phyloP scores from a whole-genome alignment of 2,888 invertebrate genomes.

The Corythucha ciliata region DNA sequence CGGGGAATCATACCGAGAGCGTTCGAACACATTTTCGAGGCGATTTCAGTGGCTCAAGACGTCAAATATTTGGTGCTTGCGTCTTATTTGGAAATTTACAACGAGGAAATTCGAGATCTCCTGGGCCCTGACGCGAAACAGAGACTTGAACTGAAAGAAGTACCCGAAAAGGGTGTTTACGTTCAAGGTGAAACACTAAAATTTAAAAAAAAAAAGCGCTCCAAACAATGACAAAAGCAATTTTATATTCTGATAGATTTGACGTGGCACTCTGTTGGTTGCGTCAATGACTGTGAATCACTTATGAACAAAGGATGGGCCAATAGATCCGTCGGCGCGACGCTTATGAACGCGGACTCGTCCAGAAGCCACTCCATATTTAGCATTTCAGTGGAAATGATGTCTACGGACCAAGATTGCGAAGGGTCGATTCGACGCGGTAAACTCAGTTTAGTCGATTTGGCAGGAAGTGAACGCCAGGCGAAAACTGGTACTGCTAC shows the following conservation, averaged over 20 bases:
- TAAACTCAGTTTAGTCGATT: slow-evolving; percentile 76
- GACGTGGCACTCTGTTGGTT: slow-evolving; percentile 66
- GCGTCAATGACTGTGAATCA: slow-evolving; percentile 63
- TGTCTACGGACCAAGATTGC: slow-evolving; percentile 46
- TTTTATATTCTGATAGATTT: slow-evolving; percentile 44
- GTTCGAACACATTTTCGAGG: slow-evolving; percentile 82
- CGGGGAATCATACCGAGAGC: slow-evolving; percentile 64
- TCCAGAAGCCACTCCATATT: slow-evolving; percentile 84
- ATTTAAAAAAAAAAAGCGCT: too few relatives aligned
- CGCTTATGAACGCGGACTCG: slow-evolving; percentile 79
- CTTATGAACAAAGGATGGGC: slow-evolving; percentile 67
- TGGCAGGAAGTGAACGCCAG: slow-evolving; percentile 82
- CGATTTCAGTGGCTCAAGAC: slow-evolving; percentile 59
- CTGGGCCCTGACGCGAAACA: slow-evolving; percentile 51
- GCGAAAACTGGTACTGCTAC: slow-evolving; percentile 52
- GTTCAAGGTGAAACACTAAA: slow-evolving; percentile 46
- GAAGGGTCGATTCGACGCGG: slow-evolving; percentile 49
- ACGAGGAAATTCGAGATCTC: slow-evolving; percentile 67
- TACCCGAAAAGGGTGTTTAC: slow-evolving; percentile 55
- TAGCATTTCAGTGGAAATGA: slow-evolving; percentile 73
- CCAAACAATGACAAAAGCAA: too few relatives aligned
- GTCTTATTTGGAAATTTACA: slow-evolving; percentile 75
- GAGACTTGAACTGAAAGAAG: slow-evolving; percentile 57
- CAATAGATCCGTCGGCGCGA: slow-evolving; percentile 72
- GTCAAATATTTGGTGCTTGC: slow-evolving; percentile 66